Evolutionary conservation across 1,140 invertebrate genomes (phyloP).

Genomic region (Kradibia gibbosae): DNA sequence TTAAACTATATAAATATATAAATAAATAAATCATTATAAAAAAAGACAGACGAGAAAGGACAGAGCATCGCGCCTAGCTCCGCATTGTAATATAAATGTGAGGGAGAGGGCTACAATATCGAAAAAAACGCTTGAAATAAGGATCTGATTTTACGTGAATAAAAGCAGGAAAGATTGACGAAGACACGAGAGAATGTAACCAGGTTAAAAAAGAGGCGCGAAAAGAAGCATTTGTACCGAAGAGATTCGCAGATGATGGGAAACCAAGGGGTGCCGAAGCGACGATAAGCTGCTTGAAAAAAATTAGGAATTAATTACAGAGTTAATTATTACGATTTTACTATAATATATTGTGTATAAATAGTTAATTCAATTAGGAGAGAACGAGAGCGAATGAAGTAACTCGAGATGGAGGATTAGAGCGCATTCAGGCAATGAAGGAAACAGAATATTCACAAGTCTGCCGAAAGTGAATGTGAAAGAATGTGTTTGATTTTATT

Average conservation of each 20-base stretch:
- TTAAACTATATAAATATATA: conserved; percentile 67
- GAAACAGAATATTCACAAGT: neutral
- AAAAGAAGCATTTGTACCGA: conserved; percentile 13
- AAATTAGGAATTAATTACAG: conserved; percentile 65
- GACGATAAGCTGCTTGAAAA: conserved; percentile 51
- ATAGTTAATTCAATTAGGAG: conserved; percentile 71
- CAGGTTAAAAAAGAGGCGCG: conserved; percentile 12
- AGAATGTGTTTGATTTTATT: conserved; percentile 21
- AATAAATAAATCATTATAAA: conserved; percentile 63
- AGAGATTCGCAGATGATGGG: conserved; percentile 15
- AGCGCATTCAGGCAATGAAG: neutral
- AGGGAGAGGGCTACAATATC: conserved; percentile 6
- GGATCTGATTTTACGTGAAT: conserved; percentile 28
- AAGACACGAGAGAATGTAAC: neutral
- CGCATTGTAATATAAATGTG: conserved; percentile 61
- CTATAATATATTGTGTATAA: conserved; percentile 73
- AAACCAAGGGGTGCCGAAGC: conserved; percentile 9
- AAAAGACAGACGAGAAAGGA: conserved; percentile 26
- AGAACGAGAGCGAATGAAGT: neutral
- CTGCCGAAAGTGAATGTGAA: neutral
- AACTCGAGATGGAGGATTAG: neutral
- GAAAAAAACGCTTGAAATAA: conserved; percentile 23
- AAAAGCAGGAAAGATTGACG: neutral
- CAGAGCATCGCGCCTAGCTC: conserved; percentile 53
- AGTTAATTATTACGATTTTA: conserved; percentile 71